These are phyloP conservation scores for Trissoscelio sp. DNA, from an alignment of 2,888 invertebrate genomes.

Conservation along the genomic window DNA sequence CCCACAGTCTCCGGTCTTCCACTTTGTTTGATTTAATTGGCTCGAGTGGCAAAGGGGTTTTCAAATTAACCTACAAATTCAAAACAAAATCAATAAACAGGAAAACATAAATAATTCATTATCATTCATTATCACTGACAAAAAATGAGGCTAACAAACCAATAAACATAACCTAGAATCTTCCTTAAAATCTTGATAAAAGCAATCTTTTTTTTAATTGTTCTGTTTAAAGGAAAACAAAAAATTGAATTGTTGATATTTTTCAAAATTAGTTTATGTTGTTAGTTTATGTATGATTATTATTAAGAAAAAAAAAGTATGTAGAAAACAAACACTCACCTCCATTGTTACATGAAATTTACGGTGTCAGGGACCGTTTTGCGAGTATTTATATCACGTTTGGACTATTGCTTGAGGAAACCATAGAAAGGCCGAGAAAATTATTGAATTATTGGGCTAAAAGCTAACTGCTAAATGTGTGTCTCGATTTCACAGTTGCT, in stretches of 20 bases:
- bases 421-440: constrained; percentile 29
- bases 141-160: background rate
- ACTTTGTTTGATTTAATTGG: constrained; percentile 85
- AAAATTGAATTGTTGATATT: no score
- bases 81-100: constrained; percentile 6
- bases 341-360: constrained; percentile 29
- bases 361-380: background rate
- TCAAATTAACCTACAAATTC: constrained; percentile 60
- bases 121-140: background rate
- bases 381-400: background rate
- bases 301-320: background rate
- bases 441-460: constrained; percentile 41
- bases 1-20: constrained; percentile 92
- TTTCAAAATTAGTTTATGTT: no score
- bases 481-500: no score
- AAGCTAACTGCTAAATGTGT: constrained; percentile 20
- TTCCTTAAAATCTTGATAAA: no score
- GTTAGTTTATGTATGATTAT: background rate
- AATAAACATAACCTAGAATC: no score
- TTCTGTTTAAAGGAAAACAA: no score
- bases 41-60: constrained; percentile 85
- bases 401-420: constrained; percentile 13
- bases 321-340: constrained; percentile 12
- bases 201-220: no score
- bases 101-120: background rate